A percentile compares a stretch with the other conserved stretches of the same genome.
Conservation (phyloP, 2,888 invertebrate genomes). For the Parapristionchus giblindavisi region DNA sequence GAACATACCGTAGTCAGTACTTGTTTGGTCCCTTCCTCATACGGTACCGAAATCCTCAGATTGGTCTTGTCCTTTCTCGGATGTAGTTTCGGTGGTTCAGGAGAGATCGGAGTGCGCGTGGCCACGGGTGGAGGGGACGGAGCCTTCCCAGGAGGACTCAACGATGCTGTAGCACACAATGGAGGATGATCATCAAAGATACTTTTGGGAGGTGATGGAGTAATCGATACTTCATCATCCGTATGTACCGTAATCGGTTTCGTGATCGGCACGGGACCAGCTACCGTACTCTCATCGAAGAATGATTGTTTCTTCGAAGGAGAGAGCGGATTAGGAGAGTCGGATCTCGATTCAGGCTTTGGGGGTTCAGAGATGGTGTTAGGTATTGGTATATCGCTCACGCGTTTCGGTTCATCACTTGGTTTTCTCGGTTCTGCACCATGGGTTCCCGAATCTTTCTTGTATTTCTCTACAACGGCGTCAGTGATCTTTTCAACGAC, state of each 20-base stretch:
- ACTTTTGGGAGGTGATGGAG: conserved; percentile 3
- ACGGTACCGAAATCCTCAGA: background rate
- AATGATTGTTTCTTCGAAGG: background rate
- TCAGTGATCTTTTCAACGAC: too few species aligned
- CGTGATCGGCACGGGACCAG: too few species aligned
- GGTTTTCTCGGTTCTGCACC: too few species aligned
- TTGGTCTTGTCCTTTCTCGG: conserved; percentile 14
- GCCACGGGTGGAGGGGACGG: background rate
- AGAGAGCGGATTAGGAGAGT: background rate
- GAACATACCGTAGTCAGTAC: too few species aligned
- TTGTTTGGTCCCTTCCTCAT: background rate
- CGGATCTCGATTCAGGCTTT: background rate
- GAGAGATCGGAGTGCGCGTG: too few species aligned
- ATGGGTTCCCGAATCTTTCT: too few species aligned
- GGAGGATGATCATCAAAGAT: conserved; percentile 28
- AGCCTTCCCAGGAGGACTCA: background rate
- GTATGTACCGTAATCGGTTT: conserved; percentile 16
- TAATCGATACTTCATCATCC: background rate
- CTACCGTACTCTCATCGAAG: too few species aligned
- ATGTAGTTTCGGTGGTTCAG: background rate
- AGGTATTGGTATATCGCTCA: too few species aligned
- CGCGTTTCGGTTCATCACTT: too few species aligned
- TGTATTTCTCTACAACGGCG: too few species aligned
- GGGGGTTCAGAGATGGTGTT: background rate
- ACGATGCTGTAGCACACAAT: background rate